Conservation (phyloP, 2,888 invertebrate species). For the Dimorphilus gyrociliatus region DNA sequence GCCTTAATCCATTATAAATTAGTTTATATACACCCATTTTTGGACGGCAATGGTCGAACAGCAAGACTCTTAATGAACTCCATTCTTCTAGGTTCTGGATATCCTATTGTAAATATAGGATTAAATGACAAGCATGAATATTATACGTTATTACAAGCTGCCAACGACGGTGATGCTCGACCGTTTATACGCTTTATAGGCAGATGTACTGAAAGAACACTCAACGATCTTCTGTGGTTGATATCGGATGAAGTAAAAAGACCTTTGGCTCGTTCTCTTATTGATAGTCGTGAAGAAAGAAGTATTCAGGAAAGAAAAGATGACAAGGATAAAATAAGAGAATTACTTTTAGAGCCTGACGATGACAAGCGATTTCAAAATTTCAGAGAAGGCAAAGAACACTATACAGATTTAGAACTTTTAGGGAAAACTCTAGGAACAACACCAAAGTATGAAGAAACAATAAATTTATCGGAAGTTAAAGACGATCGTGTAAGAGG, state of each 20-base stretch:
- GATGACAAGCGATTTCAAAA: too few relatives aligned
- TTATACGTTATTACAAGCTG: constrained; percentile 71
- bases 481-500: too few relatives aligned
- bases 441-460: too few relatives aligned
- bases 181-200: constrained; percentile 93
- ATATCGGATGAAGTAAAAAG: constrained; percentile 45
- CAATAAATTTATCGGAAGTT: too few relatives aligned
- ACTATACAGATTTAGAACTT: too few relatives aligned
- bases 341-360: too few relatives aligned
- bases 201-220: constrained; percentile 61
- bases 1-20: constrained; percentile 90
- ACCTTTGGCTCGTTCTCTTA: constrained; percentile 4
- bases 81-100: constrained; percentile 75
- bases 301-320: too few relatives aligned
- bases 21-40: constrained; percentile 90
- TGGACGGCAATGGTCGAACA: constrained; percentile 89
- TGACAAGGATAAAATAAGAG: too few relatives aligned
- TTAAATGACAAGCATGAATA: constrained; percentile 55
- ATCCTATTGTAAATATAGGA: constrained; percentile 81
- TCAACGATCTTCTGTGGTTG: constrained; percentile 71
- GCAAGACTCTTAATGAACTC: constrained; percentile 88
- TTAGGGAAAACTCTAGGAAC: too few relatives aligned
- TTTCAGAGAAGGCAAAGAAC: too few relatives aligned
- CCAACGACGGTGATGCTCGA: constrained; percentile 81
- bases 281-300: too few relatives aligned